These are phyloP conservation scores for Bradypodion ventrale DNA, from an alignment of 2,797 vertebrate genomes.

Conservation along the genomic window DNA sequence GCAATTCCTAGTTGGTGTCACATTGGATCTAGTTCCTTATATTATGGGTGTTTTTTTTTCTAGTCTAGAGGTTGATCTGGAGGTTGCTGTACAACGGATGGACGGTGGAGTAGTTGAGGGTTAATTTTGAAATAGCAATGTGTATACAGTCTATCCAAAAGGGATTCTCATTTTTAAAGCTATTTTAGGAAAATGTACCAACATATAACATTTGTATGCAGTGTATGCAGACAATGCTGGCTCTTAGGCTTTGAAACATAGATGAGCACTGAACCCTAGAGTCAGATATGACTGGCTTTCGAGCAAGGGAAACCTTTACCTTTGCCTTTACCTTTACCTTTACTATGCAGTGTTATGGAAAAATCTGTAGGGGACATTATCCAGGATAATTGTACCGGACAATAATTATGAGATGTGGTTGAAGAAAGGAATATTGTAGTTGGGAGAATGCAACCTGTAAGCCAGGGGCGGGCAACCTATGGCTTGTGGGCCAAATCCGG, in stretches of 20 bases:
- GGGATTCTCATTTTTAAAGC: background rate
- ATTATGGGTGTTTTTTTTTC: background rate
- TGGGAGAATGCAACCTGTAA: background rate
- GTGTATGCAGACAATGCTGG: no score
- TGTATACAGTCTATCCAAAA: background rate
- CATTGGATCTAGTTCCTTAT: background rate
- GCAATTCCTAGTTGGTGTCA: background rate
- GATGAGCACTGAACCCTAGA: no score
- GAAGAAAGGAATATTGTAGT: no score
- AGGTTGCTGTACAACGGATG: no score
- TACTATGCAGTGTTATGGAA: background rate
- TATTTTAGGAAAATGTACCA: background rate
- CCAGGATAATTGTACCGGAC: background rate
- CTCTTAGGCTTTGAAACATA: no score
- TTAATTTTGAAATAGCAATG: background rate
- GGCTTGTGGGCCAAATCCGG: no score
- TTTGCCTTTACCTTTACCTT: no score
- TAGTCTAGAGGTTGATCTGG: no score
- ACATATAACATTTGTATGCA: background rate
- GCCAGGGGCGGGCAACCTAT: no score
- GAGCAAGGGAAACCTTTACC: no score
- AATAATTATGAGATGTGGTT: no score
- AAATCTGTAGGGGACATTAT: background rate
- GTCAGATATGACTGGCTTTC: no score
- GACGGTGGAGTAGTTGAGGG: background rate